Conservation (phyloP, 1,140 invertebrate species). For the Anastatus disparis region DNA sequence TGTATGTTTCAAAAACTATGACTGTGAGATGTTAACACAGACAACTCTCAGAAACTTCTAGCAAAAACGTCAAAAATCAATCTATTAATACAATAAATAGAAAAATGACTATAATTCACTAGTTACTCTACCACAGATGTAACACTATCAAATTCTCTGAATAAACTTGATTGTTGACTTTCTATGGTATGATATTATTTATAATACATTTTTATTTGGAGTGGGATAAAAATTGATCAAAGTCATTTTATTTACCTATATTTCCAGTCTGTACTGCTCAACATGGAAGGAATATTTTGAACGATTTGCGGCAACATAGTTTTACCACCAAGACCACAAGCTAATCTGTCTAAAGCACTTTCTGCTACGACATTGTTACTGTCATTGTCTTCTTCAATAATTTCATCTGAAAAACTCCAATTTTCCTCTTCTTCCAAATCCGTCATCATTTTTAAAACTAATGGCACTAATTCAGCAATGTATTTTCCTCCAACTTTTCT, state of each 20-base stretch:
- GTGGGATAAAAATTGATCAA: slow-evolving; percentile 6
- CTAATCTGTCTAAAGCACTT: slow-evolving; percentile 94
- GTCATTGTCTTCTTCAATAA: slow-evolving; percentile 79
- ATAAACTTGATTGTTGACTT: slow-evolving; percentile 31
- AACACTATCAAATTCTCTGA: slow-evolving; percentile 53
- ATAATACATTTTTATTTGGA: background rate
- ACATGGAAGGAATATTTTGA: slow-evolving; percentile 86
- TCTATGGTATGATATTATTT: background rate
- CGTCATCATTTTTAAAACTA: slow-evolving; percentile 95
- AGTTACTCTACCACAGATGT: slow-evolving; percentile 59
- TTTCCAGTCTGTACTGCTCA: slow-evolving; percentile 85
- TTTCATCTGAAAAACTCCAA: slow-evolving; percentile 76
- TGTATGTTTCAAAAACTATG: background rate
- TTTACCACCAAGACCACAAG: slow-evolving; percentile 96
- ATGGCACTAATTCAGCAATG: slow-evolving; percentile 80
- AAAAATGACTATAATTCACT: slow-evolving; percentile 39
- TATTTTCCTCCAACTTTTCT: slow-evolving; percentile 88
- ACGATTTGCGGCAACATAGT: slow-evolving; percentile 91
- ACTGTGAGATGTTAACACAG: slow-evolving; percentile 16
- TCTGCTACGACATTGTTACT: slow-evolving; percentile 96
- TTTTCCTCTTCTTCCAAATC: slow-evolving; percentile 93
- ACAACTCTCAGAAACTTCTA: slow-evolving; percentile 51
- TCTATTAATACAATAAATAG: slow-evolving; percentile 52
- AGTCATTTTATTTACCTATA: slow-evolving; percentile 66
- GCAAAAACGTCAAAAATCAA: slow-evolving; percentile 40